phyloP scores from a whole-genome alignment of 2,797 vertebrate species.

The Neolamprologus multifasciatus region DNA sequence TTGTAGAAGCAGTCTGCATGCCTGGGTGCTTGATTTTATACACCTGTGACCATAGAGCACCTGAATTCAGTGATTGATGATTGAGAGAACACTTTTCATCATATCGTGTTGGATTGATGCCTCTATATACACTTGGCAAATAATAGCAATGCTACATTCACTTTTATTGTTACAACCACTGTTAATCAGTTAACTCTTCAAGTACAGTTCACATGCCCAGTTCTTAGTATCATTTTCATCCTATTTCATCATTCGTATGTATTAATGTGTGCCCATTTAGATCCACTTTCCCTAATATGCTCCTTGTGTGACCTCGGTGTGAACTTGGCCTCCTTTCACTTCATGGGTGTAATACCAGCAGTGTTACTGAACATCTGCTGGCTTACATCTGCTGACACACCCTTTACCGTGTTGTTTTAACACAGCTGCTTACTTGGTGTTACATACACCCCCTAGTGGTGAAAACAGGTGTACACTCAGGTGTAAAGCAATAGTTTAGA shows the following conservation, averaged over 20 bases:
- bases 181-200: not conserved
- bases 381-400: conserved; percentile 21
- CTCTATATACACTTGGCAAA: not conserved
- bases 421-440: not conserved
- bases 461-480: not conserved
- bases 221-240: not conserved
- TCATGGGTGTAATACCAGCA: not conserved
- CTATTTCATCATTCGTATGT: not conserved
- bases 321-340: not conserved
- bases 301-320: not conserved
- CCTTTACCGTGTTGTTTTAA: not conserved
- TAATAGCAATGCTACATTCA: not conserved
- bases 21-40: not conserved
- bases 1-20: not conserved
- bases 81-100: not conserved
- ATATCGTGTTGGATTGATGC: not conserved
- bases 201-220: not conserved
- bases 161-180: not conserved
- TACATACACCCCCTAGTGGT: conserved; percentile 5
- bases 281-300: not conserved
- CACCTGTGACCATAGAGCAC: not conserved
- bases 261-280: not conserved
- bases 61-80: not conserved
- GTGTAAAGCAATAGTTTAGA: not conserved
- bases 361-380: conserved; percentile 9